Percentiles rank a stretch among this genome's conserved stretches.
These are phyloP conservation scores for Drosophila tropicalis DNA, from an alignment of 1,140 invertebrate species.

Conservation along the genomic window DNA sequence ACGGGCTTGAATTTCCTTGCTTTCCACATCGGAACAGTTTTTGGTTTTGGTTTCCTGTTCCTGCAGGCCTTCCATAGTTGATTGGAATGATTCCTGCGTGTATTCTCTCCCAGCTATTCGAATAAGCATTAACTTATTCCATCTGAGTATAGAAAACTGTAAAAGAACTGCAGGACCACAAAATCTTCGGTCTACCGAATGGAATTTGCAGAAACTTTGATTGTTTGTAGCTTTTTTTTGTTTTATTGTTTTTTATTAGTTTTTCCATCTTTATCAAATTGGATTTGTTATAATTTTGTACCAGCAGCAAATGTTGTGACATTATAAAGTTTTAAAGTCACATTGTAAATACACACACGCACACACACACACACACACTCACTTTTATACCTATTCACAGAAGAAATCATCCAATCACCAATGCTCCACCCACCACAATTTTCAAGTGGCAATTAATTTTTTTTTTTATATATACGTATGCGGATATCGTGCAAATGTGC, in stretches of 20 bases:
- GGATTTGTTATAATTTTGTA: conserved; percentile 17
- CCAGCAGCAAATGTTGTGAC: conserved; percentile 37
- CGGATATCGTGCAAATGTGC: background rate
- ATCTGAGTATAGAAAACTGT: too few relatives aligned
- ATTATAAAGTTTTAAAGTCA: conserved; percentile 39
- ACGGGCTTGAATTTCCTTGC: too few relatives aligned
- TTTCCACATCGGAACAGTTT: too few relatives aligned
- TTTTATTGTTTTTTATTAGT: background rate
- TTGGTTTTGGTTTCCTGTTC: too few relatives aligned
- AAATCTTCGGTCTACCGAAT: background rate
- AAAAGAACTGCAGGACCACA: too few relatives aligned
- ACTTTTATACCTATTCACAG: background rate
- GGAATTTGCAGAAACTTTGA: background rate
- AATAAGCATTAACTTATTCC: too few relatives aligned
- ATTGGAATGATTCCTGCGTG: too few relatives aligned
- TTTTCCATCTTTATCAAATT: background rate
- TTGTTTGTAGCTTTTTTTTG: background rate
- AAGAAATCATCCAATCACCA: background rate
- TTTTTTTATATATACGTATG: background rate
- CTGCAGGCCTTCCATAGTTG: too few relatives aligned
- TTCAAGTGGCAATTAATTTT: background rate
- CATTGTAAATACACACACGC: conserved; percentile 44
- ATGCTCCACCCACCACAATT: background rate
- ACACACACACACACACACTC: conserved; percentile 24
- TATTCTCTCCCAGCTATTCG: too few relatives aligned